Evolutionary conservation across 2,888 invertebrate species (phyloP).

Genomic region (Epinotia brunnichana): DNA sequence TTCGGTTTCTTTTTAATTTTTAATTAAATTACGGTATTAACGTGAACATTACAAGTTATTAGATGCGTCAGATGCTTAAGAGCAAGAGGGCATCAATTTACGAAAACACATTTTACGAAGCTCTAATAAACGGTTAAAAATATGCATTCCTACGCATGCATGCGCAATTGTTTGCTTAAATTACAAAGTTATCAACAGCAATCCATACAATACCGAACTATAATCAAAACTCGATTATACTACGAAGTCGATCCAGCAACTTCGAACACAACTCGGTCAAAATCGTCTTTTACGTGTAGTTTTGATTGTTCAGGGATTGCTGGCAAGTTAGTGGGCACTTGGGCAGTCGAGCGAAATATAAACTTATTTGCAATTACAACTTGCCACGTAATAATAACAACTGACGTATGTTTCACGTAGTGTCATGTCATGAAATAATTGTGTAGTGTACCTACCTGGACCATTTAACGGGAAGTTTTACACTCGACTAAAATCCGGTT

Average conservation of each 20-base stretch:
- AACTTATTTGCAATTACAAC: not conserved
- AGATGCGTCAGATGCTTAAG: no score
- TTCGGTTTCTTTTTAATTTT: no score
- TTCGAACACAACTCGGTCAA: slow-evolving; percentile 17
- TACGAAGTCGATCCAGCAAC: slow-evolving; percentile 6
- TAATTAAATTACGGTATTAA: no score
- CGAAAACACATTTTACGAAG: not conserved
- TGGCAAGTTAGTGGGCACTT: not conserved
- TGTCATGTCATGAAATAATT: no score
- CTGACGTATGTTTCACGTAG: no score
- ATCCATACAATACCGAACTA: not conserved
- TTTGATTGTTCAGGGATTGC: slow-evolving; percentile 26
- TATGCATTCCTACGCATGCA: not conserved
- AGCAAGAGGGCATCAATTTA: not conserved
- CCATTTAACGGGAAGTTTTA: no score
- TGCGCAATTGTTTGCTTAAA: not conserved
- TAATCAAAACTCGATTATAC: slow-evolving; percentile 5
- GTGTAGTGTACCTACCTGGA: no score
- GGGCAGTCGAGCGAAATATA: slow-evolving; percentile 13
- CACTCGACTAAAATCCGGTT: no score
- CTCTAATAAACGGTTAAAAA: not conserved
- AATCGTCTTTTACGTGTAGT: slow-evolving; percentile 9
- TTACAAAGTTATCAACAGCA: not conserved
- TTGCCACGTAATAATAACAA: no score
- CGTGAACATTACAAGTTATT: not conserved